Base-by-base conservation (phyloP, 2,113 vertebrate genomes). In the Brachirus orientalis region DNA sequence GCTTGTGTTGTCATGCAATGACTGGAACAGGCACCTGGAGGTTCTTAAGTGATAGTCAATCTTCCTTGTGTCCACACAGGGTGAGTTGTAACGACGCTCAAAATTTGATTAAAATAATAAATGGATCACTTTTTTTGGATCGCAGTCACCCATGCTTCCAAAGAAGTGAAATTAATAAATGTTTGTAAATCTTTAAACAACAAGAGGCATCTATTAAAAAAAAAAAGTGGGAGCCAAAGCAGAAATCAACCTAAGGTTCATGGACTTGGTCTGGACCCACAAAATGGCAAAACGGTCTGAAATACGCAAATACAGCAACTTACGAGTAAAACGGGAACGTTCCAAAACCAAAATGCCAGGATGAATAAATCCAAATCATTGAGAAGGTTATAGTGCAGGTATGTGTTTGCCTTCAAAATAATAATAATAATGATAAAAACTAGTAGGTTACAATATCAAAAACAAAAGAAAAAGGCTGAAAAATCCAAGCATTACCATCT, bases 1-100 rank as follows among this genome's bases (percentile, higher is more conserved):
- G 62, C 36, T 36, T 61, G 67, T 57, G 67, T 47, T 37, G 54
- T 74, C 77, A 78, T 46, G 56, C 69, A 65, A 53, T 35, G 53
- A 47, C 47, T 70, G 41, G 18, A 61, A 7, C 63, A 35, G 73
- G 56, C 74, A 80, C 63, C 67, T 60, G 70, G 43, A 60, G 19
- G 63, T 11, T 63, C 41, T 44, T 20, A 22, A 47, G 70, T 33
- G 40, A 43, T 12, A 13, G 35, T 38, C 17, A 10, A 6, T 75
- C 58, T 61, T 55, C 40, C 36, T 22, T 13, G 74, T 38, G 55
- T 80, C 76, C 75, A 72, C 67, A 63, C 62, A 61, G 59, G 8
- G 40, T 10, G 8, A 12, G 41, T 20, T 37, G 16, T 46, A 11
- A 40, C 8, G 62, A 55, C 41, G 16, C 46, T 69, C 52, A 77